Conservation (phyloP, 2,888 invertebrate species). For the Gisinianus flammeolus region DNA sequence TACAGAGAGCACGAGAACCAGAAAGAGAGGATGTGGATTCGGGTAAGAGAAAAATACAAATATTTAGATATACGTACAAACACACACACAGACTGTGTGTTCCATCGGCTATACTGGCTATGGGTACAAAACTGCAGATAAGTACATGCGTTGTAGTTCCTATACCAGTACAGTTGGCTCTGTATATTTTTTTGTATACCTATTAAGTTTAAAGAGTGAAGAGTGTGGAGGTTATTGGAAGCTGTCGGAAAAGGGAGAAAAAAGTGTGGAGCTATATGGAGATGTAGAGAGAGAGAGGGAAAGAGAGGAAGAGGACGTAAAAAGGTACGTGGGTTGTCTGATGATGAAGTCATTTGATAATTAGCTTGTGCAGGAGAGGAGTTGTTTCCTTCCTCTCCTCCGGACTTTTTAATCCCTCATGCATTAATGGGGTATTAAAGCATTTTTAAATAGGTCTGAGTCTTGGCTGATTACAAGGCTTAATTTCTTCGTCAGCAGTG, state of each 20-base stretch:
- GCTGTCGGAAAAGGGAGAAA: not conserved
- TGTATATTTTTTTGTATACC: not conserved
- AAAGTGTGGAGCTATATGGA: not conserved
- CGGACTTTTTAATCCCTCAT: constrained; percentile 53
- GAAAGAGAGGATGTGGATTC: not conserved
- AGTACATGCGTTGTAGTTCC: too few species aligned
- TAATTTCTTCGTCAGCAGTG: constrained; percentile 51
- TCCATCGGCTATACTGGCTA: not conserved
- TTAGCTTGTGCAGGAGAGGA: constrained; percentile 41
- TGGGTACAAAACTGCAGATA: too few species aligned
- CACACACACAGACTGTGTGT: too few species aligned
- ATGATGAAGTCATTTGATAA: constrained; percentile 46
- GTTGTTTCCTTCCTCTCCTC: constrained; percentile 43
- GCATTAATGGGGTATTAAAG: constrained; percentile 54
- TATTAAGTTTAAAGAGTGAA: not conserved
- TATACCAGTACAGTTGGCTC: too few species aligned
- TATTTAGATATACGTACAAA: too few species aligned
- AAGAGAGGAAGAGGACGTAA: constrained; percentile 1
- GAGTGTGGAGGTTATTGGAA: not conserved
- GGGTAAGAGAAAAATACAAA: not conserved
- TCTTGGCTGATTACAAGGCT: constrained; percentile 52
- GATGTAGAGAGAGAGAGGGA: constrained; percentile 6
- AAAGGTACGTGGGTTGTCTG: constrained; percentile 23
- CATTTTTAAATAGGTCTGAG: constrained; percentile 51
- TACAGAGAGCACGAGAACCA: not conserved